Percentiles rank a stretch among this genome's conserved stretches.
These are phyloP conservation scores for Lanius collurio DNA, from an alignment of 2,113 vertebrate species.

Conservation along the genomic window DNA sequence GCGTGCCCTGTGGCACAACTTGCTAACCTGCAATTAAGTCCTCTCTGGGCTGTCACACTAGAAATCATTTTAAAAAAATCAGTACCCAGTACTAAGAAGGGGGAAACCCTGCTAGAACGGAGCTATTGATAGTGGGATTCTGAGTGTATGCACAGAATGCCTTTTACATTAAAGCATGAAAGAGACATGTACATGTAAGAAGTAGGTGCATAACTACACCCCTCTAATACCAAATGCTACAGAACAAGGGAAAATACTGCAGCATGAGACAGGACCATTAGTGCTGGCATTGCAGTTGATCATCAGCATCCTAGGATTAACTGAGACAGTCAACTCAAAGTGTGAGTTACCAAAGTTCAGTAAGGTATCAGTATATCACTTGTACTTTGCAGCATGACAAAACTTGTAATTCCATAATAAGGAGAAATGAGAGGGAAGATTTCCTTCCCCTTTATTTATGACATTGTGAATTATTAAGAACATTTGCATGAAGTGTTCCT, in stretches of 20 bases:
- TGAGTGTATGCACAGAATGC: not conserved
- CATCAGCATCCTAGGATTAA: not conserved
- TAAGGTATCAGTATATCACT: not conserved
- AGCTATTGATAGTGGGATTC: not conserved
- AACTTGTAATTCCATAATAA: not conserved
- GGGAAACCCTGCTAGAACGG: not conserved
- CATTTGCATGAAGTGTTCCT: not conserved
- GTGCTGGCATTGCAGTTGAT: not conserved
- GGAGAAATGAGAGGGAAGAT: not conserved
- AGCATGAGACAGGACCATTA: not conserved
- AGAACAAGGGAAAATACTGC: not conserved
- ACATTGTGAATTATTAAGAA: not conserved
- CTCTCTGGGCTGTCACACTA: not conserved
- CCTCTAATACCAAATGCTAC: not conserved
- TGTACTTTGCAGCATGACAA: not conserved
- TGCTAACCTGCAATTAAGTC: not conserved
- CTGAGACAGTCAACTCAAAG: not conserved
- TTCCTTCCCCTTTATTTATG: not conserved
- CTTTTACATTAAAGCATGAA: not conserved
- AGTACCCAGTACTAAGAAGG: not conserved
- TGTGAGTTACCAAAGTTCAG: not conserved
- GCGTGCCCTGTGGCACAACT: not conserved
- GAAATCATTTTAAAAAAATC: not conserved
- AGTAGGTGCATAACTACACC: not conserved
- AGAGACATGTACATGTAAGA: not conserved